phyloP scores from a whole-genome alignment of 2,797 vertebrate species.

The Salmo trutta region DNA sequence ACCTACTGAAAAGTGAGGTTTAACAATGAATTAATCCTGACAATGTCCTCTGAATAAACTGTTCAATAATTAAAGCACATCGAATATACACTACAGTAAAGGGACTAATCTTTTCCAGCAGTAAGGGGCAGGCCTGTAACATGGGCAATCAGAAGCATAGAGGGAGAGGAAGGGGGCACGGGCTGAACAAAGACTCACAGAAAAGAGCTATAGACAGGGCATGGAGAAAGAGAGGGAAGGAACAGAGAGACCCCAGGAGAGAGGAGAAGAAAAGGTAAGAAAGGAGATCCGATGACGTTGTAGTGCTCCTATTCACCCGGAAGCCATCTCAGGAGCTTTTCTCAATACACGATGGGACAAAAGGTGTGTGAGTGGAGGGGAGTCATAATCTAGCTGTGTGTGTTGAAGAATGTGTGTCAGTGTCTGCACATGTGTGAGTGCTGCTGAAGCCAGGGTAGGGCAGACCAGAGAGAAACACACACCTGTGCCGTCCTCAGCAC shows the following conservation, averaged over 20 bases:
- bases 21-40: background rate
- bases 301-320: conserved; percentile 52
- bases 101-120: background rate
- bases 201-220: conserved; percentile 16
- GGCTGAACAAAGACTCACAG: conserved; percentile 25
- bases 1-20: background rate
- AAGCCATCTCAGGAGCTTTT: conserved; percentile 51
- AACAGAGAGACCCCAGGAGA: background rate
- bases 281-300: conserved; percentile 58
- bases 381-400: background rate
- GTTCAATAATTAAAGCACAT: background rate
- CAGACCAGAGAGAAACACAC: conserved; percentile 32
- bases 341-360: conserved; percentile 51
- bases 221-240: background rate
- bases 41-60: background rate
- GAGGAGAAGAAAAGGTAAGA: conserved; percentile 21
- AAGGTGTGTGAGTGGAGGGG: conserved; percentile 23
- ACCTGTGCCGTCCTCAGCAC: conserved; percentile 37
- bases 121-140: background rate
- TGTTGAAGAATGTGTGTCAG: background rate
- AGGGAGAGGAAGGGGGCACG: background rate
- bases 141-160: conserved; percentile 8
- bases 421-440: background rate
- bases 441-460: background rate
- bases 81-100: background rate